Evolutionary conservation across 1,140 invertebrate species (phyloP), one percentile per base, ranked within the genome.

Genomic region (Drosophila melanica): DNA sequence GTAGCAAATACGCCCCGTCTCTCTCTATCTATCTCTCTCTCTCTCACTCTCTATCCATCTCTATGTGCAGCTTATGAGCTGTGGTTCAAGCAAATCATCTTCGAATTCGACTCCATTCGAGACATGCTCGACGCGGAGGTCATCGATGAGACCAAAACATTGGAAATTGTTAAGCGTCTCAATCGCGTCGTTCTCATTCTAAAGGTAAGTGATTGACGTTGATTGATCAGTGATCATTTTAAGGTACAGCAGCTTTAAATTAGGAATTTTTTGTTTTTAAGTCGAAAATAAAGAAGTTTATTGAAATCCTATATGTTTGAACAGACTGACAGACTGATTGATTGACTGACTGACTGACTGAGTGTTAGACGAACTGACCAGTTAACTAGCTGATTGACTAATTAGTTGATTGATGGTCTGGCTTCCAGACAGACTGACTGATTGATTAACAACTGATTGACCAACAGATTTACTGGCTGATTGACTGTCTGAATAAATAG

Each of bases 41-140:
- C 16, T 18, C 16, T n/a, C 30, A 58, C 14, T 18, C 5, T 20
- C 1, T 16, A 6, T 57, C 0, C 18, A 16, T 51, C 10, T 23
- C 90, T 93, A 73, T 12, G 94, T 93, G 69, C 93, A 99, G 98
- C 98, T 1, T 99, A 99, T 92, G 99, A 99, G 92, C 93, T 99
- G 12, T 99, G 99, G 99, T 99, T 99, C 93, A 99, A 99, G 92
- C 98, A 99, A 93, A 99, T 99, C 41, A 96, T 99, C 58, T 99
- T 95, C 90, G 99, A 99, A 90, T 93, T 99, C 62, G 98, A 99
- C 90, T 99, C 98, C 0, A 96, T 99, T 7, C 92, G 98, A 54
- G 92, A 94, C 2, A 93, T 99, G 47, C 97, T 99, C 78, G 95
- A 95, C 69, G 94, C 94, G 1, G 93, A 94, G 81, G 94, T 95